A percentile compares a stretch with the other conserved stretches of the same genome.
phyloP scores from a whole-genome alignment of 2,113 vertebrate genomes.

The Bubo blakistoni region DNA sequence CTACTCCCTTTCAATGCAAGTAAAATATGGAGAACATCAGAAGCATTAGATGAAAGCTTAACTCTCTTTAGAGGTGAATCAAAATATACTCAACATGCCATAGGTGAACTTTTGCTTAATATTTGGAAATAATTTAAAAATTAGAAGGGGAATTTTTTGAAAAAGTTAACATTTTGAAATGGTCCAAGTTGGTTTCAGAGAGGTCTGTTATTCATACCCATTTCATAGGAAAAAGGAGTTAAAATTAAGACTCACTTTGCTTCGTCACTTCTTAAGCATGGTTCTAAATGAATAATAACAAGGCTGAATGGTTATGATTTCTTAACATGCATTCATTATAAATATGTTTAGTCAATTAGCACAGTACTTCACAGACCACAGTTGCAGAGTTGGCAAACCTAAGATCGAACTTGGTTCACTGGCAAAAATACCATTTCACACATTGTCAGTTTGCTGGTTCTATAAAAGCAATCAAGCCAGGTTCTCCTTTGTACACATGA shows the following conservation, averaged over 20 bases:
- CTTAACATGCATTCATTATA: background rate
- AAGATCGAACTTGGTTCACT: background rate
- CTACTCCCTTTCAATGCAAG: background rate
- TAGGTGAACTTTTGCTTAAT: background rate
- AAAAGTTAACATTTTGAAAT: background rate
- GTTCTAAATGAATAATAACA: background rate
- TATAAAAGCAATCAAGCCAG: background rate
- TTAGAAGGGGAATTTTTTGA: accelerated
- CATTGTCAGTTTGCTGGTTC: background rate
- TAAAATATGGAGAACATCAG: background rate
- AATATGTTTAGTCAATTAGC: background rate
- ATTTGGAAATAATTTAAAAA: background rate
- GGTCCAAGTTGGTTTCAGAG: background rate
- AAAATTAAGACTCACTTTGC: background rate
- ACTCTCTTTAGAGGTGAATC: background rate
- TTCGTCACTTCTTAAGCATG: background rate
- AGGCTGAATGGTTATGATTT: background rate
- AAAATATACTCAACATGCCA: background rate
- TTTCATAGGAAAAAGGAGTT: background rate
- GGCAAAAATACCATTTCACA: background rate
- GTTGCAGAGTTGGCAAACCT: background rate
- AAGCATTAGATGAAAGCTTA: background rate
- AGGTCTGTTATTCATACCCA: background rate
- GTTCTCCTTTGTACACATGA: background rate
- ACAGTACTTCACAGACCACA: background rate